phyloP scores from a whole-genome alignment of 37 sponge, comb jelly and placozoan genomes.

The Eunapius fragilis region DNA sequence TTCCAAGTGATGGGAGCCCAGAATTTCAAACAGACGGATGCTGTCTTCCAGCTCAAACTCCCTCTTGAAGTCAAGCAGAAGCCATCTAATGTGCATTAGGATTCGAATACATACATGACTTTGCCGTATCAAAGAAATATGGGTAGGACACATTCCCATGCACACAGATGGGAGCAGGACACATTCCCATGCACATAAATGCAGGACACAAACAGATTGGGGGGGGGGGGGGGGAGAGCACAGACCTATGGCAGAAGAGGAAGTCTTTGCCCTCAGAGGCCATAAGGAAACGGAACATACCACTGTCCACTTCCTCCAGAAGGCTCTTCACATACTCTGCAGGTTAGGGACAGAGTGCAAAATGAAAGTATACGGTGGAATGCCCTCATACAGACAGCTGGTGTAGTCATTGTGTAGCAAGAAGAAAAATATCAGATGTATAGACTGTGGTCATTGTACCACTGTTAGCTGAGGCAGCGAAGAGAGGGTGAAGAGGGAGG shows the following conservation, averaged over 20 bases:
- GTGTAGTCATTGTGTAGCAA: too few species aligned
- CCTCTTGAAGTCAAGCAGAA: constrained; percentile 85
- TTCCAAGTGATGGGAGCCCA: constrained; percentile 78
- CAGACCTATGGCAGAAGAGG: constrained; percentile 89
- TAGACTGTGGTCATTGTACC: too few species aligned
- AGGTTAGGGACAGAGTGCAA: not conserved
- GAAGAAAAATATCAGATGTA: too few species aligned
- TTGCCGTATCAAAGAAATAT: too few species aligned
- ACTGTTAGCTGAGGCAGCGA: too few species aligned
- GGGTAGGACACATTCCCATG: too few species aligned
- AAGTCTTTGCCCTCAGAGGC: constrained; percentile 69
- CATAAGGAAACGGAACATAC: constrained; percentile 64
- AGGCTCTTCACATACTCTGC: constrained; percentile 71
- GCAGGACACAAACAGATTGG: too few species aligned
- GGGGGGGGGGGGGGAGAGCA: not conserved
- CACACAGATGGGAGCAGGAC: too few species aligned
- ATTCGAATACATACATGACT: too few species aligned
- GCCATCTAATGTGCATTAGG: constrained; percentile 62
- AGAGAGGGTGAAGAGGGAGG: too few species aligned
- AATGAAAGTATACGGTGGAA: too few species aligned
- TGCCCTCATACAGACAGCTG: not conserved
- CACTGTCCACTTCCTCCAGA: constrained; percentile 69
- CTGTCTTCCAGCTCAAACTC: constrained; percentile 84
- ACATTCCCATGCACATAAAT: too few species aligned
- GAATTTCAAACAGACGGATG: constrained; percentile 83